Evolutionary conservation across 1,140 invertebrate species (phyloP), one percentile per base, ranked within the genome.

Genomic region (Eubasilissa regina): DNA sequence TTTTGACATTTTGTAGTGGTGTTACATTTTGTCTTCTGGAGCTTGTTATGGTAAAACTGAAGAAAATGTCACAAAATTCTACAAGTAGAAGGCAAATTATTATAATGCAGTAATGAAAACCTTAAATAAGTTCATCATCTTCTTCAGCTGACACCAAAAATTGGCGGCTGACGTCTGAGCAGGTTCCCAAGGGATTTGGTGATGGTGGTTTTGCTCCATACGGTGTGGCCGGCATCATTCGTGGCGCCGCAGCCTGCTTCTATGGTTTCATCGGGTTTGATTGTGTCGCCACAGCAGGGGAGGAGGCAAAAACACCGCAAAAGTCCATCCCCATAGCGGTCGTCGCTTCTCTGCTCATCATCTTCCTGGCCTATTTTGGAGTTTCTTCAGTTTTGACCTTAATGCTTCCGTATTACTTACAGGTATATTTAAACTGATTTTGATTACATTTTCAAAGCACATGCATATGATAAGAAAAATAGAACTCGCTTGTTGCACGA

Each of bases 231-330:
- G 96, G 96, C 8, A 92, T 96, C 15, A 93, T 96, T 70, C 91
- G 91, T 55, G 96, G 96, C 0, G 96, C 96, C 8, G 96, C 96
- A 0, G 95, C 93, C 10, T 97, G 96, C 86, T 98, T 98, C 85
- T 98, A 96, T 86, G 96, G 95, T 10, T 97, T 97, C 83, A 95
- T 97, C 81, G 96, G 96, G 0, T 97, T 97, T 84, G 96, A 97
- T 88, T 95, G 94, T 84, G 95, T 98, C 80, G 96, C 96, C 0
- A 97, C 96, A 0, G 93, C 92, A 0, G 91, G 93, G 0, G 93
- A 98, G 87, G 96, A 98, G 87, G 97, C 96, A 0, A 94, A 94
- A 83, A 94, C 96, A 84, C 97, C 97, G 0, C 94, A 97, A 87
- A 94, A 93, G 87, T 93, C 93, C 7, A 97, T 98, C 73, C 97